phyloP scores from a whole-genome alignment of 2,797 vertebrate species.

The Smutsia temminckii region DNA sequence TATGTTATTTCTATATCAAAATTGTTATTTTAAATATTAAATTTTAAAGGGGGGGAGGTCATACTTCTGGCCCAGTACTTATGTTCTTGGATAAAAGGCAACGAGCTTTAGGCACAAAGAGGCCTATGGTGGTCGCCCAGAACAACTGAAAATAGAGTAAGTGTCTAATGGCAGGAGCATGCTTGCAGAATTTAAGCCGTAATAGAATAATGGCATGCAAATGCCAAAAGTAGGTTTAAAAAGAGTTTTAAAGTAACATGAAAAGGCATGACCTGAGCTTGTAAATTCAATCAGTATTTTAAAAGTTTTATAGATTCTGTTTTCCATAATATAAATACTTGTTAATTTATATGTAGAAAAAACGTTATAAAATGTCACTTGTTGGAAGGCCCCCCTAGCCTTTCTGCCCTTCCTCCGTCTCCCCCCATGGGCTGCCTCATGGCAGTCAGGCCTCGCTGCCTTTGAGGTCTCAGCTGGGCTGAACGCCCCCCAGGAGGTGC shows the following conservation, averaged over 20 bases:
- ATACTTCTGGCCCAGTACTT: not conserved
- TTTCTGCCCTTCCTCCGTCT: not conserved
- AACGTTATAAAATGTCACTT: not conserved
- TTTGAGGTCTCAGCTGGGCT: not conserved
- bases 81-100: not conserved
- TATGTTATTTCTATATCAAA: not conserved
- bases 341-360: conserved; percentile 52
- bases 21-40: not conserved
- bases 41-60: not conserved
- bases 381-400: not conserved
- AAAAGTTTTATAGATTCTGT: conserved; percentile 38
- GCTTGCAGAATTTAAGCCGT: rapidly evolving
- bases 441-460: not conserved
- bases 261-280: not conserved
- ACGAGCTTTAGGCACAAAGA: not conserved
- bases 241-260: not conserved
- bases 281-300: not conserved
- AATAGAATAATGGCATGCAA: not conserved
- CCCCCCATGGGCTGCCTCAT: not conserved
- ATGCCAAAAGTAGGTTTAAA: not conserved
- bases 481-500: rapidly evolving
- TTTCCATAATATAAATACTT: conserved; percentile 53
- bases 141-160: not conserved
- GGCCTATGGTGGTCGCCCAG: rapidly evolving
- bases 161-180: not conserved